Percentiles rank a stretch among this genome's conserved stretches.
These are phyloP conservation scores for Dinomys branickii DNA, from an alignment of 2,113 vertebrate species.

Conservation along the genomic window DNA sequence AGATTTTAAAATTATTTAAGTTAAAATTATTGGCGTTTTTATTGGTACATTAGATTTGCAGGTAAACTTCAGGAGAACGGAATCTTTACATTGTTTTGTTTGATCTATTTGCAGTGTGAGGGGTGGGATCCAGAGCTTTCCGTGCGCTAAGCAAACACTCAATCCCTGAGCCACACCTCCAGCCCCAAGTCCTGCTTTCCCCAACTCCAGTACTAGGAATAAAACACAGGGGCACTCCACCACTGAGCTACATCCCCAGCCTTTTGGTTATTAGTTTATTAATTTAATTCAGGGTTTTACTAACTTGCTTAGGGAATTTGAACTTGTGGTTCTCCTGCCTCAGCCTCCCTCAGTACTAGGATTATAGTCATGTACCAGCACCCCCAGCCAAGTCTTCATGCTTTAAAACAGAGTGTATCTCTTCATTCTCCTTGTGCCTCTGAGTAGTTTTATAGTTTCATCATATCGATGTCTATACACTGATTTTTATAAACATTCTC, in stretches of 20 bases:
- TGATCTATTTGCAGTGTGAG: background rate
- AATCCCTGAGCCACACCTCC: background rate
- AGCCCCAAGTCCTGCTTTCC: background rate
- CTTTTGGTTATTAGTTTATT: background rate
- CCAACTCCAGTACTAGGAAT: background rate
- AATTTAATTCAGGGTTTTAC: background rate
- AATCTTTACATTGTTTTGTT: background rate
- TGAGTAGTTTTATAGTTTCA: background rate
- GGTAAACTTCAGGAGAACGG: slow-evolving; percentile 14
- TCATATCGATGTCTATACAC: background rate
- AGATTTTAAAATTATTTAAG: background rate
- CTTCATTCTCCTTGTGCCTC: background rate
- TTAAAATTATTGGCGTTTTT: background rate
- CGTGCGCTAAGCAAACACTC: background rate
- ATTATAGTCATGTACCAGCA: background rate
- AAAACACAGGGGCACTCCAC: background rate
- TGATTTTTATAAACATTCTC: background rate
- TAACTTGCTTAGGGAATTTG: background rate
- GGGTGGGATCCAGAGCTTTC: background rate
- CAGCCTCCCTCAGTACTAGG: background rate
- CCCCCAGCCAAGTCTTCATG: background rate
- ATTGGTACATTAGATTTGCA: background rate
- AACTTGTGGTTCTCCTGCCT: background rate
- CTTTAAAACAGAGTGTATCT: background rate
- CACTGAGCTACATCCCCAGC: background rate